Conservation (phyloP, 2,888 invertebrate genomes). For the Charanyca ferruginea region DNA sequence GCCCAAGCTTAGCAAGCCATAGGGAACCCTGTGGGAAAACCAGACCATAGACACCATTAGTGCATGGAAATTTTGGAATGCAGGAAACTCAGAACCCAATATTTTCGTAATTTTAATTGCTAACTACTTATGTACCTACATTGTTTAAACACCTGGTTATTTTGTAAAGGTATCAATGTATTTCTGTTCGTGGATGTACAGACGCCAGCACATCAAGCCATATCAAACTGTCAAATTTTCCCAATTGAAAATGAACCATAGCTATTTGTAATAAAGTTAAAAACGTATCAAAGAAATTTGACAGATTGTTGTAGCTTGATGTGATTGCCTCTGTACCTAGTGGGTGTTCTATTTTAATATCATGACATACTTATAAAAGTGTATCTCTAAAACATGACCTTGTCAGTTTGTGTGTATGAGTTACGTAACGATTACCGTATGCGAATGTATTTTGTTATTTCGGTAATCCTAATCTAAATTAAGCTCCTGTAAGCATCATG, state of each 20-base stretch:
- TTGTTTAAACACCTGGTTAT: slow-evolving; percentile 1
- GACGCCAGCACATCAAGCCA: too few species aligned
- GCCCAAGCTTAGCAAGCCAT: too few species aligned
- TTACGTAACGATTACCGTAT: slow-evolving; percentile 32
- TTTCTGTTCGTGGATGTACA: slow-evolving; percentile 20
- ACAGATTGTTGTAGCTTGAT: too few species aligned
- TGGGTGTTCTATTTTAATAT: slow-evolving; percentile 44
- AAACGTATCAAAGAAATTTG: too few species aligned
- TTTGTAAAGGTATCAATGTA: slow-evolving; percentile 3
- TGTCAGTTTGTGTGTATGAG: slow-evolving; percentile 33
- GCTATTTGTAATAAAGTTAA: too few species aligned
- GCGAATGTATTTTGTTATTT: slow-evolving; percentile 16
- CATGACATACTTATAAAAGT: slow-evolving; percentile 26
- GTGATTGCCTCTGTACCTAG: slow-evolving; percentile 6
- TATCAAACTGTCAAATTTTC: too few species aligned
- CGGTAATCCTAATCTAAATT: slow-evolving; percentile 19
- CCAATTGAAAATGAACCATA: too few species aligned
- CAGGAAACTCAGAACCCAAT: not conserved
- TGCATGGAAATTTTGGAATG: too few species aligned
- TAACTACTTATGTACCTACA: not conserved
- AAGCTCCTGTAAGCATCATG: slow-evolving; percentile 1
- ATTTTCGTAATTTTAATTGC: not conserved
- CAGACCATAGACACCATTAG: too few species aligned
- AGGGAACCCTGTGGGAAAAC: too few species aligned
- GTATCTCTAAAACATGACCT: slow-evolving; percentile 47